Base-by-base conservation (phyloP, 1,140 invertebrate species). In the Drosophila erecta region DNA sequence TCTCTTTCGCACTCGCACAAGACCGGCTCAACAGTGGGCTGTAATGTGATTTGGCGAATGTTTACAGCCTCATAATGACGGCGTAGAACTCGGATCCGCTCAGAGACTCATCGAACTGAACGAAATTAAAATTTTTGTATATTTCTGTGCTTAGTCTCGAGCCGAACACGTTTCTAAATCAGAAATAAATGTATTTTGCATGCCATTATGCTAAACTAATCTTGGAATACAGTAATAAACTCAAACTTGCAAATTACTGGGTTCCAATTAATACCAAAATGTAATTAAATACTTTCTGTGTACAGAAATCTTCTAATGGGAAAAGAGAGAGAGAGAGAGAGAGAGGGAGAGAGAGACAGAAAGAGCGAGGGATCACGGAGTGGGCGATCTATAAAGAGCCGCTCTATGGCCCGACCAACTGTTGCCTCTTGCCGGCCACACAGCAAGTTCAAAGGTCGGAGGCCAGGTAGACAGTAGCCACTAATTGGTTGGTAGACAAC, bases 381-480 rank as follows among this genome's bases (percentile, higher is more conserved):
- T 38, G 41, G 22, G 64, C 15, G 44, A 44, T 44, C 76, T 79
- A 70, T 70, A 50, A 37, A 50, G 15, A 37, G 40, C 62, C 66
- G 62, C 30, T 49, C 14, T 44, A 11, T 30, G 27, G 47, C 4
- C 35, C 14, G 24, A 22, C 38, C 61, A 72, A 67, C 69, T 72
- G 69, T 65, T 71, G 51, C 64, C 27, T 22, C 51, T 54, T 37
- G 47, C 22, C 17, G 46, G 55, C 69, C 69, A 56, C 71, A 74
- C 70, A 62, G 43, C 27, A 40, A 76, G 72, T 76, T 76, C 72
- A 76, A 76, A 76, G 72, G 72, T 76, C 40, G 59, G 46, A 40
- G 33, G 4, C 3, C 51, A 56, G 58, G 47, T 50, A 57, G 44
- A 8, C 46, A 33, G 11, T 33, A 24, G 40, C 5, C 30, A 66